Conservation (phyloP, 1,140 invertebrate species). For the Aethina tumida region DNA sequence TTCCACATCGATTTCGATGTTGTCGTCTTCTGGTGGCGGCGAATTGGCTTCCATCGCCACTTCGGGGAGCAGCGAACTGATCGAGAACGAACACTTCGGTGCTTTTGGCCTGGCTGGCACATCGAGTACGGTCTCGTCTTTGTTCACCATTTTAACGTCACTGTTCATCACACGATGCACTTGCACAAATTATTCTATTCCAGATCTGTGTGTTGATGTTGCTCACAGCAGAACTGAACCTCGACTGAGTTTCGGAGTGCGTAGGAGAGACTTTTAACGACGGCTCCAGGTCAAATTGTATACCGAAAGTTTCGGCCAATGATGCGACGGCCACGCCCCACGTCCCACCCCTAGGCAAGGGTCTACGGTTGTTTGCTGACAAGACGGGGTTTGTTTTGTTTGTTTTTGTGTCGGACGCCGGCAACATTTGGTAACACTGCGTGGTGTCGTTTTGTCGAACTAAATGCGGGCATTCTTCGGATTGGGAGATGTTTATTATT, state of each 20-base stretch:
- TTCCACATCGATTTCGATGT: constrained; percentile 32
- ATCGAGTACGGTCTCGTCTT: constrained; percentile 40
- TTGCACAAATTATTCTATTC: too few species aligned
- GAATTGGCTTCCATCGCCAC: constrained; percentile 40
- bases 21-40: constrained; percentile 25
- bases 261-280: background rate
- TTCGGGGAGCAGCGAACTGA: constrained; percentile 57
- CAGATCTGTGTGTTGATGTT: too few species aligned
- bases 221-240: too few species aligned
- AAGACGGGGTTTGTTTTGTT: constrained; percentile 19
- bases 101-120: constrained; percentile 45
- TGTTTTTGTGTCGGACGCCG: constrained; percentile 23
- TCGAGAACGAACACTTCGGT: constrained; percentile 60
- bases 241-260: background rate
- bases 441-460: constrained; percentile 12
- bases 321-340: background rate
- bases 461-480: constrained; percentile 13
- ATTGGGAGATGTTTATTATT: constrained; percentile 6
- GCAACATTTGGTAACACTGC: constrained; percentile 22
- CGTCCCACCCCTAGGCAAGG: background rate
- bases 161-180: constrained; percentile 2
- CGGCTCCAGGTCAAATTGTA: too few species aligned
- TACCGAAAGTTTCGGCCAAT: background rate
- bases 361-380: constrained; percentile 19
- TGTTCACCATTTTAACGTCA: constrained; percentile 40